Evolutionary conservation across 2,888 invertebrate species (phyloP).

Genomic region (Perizoma affinitatum): DNA sequence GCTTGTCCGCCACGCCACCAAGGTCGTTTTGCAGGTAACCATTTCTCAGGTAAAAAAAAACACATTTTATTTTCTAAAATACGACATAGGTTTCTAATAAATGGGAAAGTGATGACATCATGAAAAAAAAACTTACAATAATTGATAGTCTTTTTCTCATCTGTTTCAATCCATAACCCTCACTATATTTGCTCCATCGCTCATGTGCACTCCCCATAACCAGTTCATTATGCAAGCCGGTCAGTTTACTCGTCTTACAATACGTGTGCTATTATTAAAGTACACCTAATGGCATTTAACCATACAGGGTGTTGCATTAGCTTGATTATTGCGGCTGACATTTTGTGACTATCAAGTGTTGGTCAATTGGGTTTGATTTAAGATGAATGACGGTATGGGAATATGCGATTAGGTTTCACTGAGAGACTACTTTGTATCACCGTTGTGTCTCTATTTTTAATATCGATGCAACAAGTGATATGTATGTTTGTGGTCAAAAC

Average conservation of each 20-base stretch:
- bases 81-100: no score
- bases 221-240: slow-evolving; percentile 52
- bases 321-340: slow-evolving; percentile 52
- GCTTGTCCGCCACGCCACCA: no score
- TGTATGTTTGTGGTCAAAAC: no score
- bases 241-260: slow-evolving; percentile 45
- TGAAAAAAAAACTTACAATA: no score
- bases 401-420: slow-evolving; percentile 13
- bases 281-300: slow-evolving; percentile 62
- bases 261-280: slow-evolving; percentile 50
- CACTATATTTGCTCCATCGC: background rate
- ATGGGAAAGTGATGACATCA: no score
- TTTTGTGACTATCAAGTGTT: slow-evolving; percentile 58
- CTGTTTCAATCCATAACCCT: background rate
- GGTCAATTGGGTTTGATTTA: slow-evolving; percentile 57
- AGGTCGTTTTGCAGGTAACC: no score
- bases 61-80: no score
- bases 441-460: no score
- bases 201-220: slow-evolving; percentile 32
- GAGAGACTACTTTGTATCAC: background rate
- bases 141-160: no score
- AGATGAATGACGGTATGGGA: slow-evolving; percentile 19
- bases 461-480: no score
- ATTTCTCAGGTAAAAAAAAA: no score
- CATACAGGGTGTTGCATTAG: slow-evolving; percentile 56